Evolutionary conservation across 2,888 invertebrate genomes (phyloP).

Genomic region (Lumbricus terrestris): DNA sequence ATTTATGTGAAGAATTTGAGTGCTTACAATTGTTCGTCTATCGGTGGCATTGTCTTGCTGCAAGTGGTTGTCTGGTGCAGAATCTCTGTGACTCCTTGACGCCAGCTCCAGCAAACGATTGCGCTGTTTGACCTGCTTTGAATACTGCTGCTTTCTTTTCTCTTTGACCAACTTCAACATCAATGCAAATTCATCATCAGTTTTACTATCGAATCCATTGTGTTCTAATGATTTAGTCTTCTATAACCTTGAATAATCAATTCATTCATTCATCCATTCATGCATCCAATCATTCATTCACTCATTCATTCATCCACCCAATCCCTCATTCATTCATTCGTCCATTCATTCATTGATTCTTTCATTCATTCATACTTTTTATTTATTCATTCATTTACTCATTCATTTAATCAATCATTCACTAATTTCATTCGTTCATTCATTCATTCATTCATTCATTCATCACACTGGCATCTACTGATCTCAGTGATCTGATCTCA

Average conservation of each 20-base stretch:
- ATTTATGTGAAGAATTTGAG: too few relatives aligned
- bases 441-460: neutral
- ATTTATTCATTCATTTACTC: neutral
- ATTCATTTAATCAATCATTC: neutral
- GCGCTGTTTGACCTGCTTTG: constrained; percentile 10
- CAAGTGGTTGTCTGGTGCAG: neutral
- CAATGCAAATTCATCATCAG: neutral
- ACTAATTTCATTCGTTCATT: neutral
- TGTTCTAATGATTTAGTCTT: neutral
- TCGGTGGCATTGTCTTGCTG: neutral
- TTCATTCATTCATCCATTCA: neutral
- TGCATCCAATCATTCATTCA: too few relatives aligned
- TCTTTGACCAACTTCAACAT: neutral
- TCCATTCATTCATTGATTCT: neutral
- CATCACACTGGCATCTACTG: neutral
- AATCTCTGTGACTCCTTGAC: neutral
- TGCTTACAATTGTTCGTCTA: neutral
- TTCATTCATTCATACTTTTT: neutral
- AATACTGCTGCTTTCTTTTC: constrained; percentile 11
- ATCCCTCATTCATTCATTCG: neutral
- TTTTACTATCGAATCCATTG: neutral
- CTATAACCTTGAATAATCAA: neutral
- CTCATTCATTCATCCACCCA: too few relatives aligned
- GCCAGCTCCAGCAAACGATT: neutral
- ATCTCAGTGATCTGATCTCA: neutral